Conservation (phyloP, 2,888 invertebrate genomes). For the Siphonodentalium dalli region DNA sequence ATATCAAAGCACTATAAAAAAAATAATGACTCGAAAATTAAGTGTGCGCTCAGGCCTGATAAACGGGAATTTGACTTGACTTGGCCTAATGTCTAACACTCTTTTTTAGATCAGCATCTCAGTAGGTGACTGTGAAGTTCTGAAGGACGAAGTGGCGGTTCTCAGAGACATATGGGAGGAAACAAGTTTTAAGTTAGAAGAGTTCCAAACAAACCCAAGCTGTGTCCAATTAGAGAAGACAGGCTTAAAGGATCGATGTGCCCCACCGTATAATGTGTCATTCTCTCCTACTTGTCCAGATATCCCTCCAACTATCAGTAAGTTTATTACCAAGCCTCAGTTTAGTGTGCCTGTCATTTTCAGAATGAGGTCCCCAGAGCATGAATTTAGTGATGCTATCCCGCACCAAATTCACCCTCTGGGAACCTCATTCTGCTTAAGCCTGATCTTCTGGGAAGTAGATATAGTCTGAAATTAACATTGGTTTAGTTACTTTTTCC, state of each 20-base stretch:
- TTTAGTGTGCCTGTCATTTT: too few species aligned
- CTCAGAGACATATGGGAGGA: conserved; percentile 92
- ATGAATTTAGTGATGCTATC: too few species aligned
- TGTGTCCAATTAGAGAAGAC: conserved; percentile 83
- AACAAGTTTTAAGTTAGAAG: conserved; percentile 89
- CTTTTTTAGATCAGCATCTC: conserved; percentile 37
- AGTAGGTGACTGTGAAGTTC: conserved; percentile 35
- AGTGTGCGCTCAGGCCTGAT: not conserved
- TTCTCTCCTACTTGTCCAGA: too few species aligned
- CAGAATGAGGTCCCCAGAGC: too few species aligned
- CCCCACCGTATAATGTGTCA: conserved; percentile 77
- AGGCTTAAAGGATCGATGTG: conserved; percentile 74
- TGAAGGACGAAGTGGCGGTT: conserved; percentile 68
- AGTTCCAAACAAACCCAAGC: conserved; percentile 79
- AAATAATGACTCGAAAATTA: too few species aligned
- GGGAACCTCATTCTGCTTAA: too few species aligned
- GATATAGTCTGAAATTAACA: too few species aligned
- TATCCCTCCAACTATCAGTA: not conserved
- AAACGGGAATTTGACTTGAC: not conserved
- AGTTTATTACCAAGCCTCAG: not conserved
- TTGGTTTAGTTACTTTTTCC: too few species aligned
- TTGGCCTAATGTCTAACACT: too few species aligned
- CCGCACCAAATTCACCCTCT: too few species aligned
- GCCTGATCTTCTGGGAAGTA: too few species aligned
- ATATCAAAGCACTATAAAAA: too few species aligned